Conservation (phyloP, 1,140 invertebrate genomes). For the Pectinophora gossypiella region DNA sequence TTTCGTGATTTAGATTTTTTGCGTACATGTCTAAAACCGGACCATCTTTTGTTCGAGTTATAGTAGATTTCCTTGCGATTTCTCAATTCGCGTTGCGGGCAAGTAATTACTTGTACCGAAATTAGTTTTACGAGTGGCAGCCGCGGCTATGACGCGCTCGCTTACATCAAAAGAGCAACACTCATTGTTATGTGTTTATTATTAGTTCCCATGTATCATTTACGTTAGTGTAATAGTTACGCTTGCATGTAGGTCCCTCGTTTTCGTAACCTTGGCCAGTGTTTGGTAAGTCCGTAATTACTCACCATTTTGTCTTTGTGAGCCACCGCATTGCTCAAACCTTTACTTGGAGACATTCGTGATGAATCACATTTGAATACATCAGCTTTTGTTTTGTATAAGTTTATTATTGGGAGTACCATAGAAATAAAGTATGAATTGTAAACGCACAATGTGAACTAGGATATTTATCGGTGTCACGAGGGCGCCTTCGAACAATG, state of each 20-base stretch:
- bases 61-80: background rate
- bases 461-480: conserved; percentile 50
- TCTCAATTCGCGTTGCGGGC: conserved; percentile 23
- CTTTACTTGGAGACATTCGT: background rate
- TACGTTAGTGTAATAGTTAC: conserved; percentile 39
- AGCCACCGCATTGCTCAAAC: background rate
- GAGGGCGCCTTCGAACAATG: conserved; percentile 54
- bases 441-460: conserved; percentile 8
- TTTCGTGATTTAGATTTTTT: background rate
- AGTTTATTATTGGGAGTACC: background rate
- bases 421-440: background rate
- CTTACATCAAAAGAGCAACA: conserved; percentile 52
- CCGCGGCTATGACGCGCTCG: conserved; percentile 48
- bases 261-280: conserved; percentile 54
- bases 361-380: background rate
- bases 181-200: conserved; percentile 69
- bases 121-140: conserved; percentile 64
- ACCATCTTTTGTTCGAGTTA: no score
- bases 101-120: conserved; percentile 42
- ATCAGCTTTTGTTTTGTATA: background rate
- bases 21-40: background rate
- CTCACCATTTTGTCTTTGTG: conserved; percentile 8
- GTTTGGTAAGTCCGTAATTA: conserved; percentile 28
- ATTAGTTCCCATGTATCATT: conserved; percentile 61
- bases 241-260: conserved; percentile 38